phyloP scores from a whole-genome alignment of 2,113 vertebrate species.

The Cacatua alba region DNA sequence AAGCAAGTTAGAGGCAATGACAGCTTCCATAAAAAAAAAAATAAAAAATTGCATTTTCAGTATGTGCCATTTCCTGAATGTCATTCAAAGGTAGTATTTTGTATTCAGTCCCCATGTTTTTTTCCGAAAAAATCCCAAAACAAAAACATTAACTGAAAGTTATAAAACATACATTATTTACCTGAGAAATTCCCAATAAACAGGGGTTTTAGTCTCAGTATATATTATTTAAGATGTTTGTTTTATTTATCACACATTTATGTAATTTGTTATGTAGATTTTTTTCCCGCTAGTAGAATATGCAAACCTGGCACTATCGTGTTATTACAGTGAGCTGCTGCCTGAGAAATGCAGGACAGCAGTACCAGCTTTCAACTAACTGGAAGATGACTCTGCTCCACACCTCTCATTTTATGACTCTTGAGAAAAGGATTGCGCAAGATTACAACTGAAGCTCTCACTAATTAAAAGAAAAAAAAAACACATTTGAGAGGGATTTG shows the following conservation, averaged over 20 bases:
- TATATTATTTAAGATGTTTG: slow-evolving; percentile 50
- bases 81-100: background rate
- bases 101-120: background rate
- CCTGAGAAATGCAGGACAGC: background rate
- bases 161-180: slow-evolving; percentile 34
- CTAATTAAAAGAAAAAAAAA: too few species aligned
- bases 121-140: background rate
- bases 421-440: background rate
- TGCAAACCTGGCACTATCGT: background rate
- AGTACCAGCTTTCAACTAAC: background rate
- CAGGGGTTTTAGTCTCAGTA: background rate
- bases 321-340: background rate
- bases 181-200: slow-evolving; percentile 2
- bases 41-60: background rate
- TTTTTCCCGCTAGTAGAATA: background rate
- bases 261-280: slow-evolving; percentile 31
- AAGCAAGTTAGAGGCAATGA: background rate
- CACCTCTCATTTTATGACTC: background rate
- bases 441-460: background rate
- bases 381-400: background rate
- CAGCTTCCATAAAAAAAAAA: background rate
- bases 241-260: slow-evolving; percentile 53
- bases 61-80: background rate
- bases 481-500: background rate
- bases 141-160: background rate